Evolutionary conservation across 2,888 invertebrate species (phyloP).

Genomic region (Amiota mariae): DNA sequence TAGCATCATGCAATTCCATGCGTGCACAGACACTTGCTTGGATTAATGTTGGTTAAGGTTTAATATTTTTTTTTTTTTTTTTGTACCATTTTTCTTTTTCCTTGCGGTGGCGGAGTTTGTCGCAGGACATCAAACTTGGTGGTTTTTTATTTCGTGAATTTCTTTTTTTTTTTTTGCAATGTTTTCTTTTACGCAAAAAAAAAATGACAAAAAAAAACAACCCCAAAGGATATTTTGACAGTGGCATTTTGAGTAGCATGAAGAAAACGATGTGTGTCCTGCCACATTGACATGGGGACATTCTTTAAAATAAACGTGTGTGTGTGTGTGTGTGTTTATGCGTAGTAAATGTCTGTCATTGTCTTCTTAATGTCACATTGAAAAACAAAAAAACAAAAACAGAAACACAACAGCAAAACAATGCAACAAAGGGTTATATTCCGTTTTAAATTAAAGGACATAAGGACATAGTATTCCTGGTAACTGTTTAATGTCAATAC

Average conservation of each 20-base stretch:
- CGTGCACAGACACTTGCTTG: constrained; percentile 58
- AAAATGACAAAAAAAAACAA: constrained; percentile 48
- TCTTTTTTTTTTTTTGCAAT: constrained; percentile 28
- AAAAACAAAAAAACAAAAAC: too few relatives aligned
- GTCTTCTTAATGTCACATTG: background rate
- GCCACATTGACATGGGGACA: constrained; percentile 40
- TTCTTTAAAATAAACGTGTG: background rate
- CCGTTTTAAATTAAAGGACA: too few relatives aligned
- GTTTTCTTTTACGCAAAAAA: constrained; percentile 32
- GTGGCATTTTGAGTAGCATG: constrained; percentile 49
- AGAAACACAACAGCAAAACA: constrained; percentile 18
- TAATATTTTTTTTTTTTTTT: constrained; percentile 61
- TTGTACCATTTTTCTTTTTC: constrained; percentile 48
- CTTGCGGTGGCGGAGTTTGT: constrained; percentile 40
- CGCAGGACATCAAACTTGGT: constrained; percentile 42
- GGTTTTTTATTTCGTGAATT: constrained; percentile 40
- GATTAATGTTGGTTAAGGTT: constrained; percentile 57
- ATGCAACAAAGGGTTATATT: constrained; percentile 48
- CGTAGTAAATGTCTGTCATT: constrained; percentile 23
- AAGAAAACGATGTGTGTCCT: constrained; percentile 36
- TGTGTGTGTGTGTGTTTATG: background rate
- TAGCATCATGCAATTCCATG: constrained; percentile 41
- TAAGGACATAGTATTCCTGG: too few relatives aligned
- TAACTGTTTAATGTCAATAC: too few relatives aligned
- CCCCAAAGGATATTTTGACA: constrained; percentile 67